Conservation (phyloP, 2,797 vertebrate genomes). For the Bradypodion pumilum region DNA sequence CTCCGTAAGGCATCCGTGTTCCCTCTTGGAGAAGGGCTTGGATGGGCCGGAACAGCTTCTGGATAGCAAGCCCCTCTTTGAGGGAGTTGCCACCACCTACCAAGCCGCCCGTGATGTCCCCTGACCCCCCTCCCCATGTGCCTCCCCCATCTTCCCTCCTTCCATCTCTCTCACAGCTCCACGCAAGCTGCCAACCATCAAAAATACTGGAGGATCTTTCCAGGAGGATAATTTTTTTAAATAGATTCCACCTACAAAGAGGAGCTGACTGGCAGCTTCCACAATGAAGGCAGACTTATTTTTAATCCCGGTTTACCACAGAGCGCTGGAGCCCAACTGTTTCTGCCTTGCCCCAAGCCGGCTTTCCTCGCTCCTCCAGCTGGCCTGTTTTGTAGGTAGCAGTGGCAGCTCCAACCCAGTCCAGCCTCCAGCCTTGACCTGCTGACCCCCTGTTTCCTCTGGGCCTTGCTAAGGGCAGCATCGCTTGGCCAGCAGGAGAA, state of each 20-base stretch:
- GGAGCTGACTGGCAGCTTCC: constrained; percentile 67
- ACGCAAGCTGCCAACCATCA: constrained; percentile 67
- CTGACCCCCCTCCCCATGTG: constrained; percentile 52
- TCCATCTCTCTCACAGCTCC: constrained; percentile 25
- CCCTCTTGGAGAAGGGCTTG: constrained; percentile 31
- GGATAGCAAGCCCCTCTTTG: constrained; percentile 39
- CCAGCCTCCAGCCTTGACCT: no score
- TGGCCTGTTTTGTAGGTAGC: constrained; percentile 41
- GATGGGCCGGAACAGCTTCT: constrained; percentile 42
- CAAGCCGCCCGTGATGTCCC: no score
- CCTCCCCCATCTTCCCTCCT: constrained; percentile 20
- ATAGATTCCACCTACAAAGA: constrained; percentile 68
- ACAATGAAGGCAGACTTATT: constrained; percentile 61
- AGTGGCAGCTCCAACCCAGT: constrained; percentile 40
- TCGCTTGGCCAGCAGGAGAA: no score
- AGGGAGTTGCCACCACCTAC: constrained; percentile 57
- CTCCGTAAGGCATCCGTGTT: constrained; percentile 21
- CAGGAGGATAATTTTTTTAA: constrained; percentile 55
- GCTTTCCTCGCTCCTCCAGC: constrained; percentile 50
- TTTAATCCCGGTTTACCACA: constrained; percentile 53
- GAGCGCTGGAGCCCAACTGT: constrained; percentile 53
- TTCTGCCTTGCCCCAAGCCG: constrained; percentile 49
- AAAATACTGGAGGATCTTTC: constrained; percentile 60
- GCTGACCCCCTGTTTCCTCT: constrained; percentile 67
- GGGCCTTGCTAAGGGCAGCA: constrained; percentile 73